Conservation (phyloP, 2,888 invertebrate genomes). For the Ligdia adustata region DNA sequence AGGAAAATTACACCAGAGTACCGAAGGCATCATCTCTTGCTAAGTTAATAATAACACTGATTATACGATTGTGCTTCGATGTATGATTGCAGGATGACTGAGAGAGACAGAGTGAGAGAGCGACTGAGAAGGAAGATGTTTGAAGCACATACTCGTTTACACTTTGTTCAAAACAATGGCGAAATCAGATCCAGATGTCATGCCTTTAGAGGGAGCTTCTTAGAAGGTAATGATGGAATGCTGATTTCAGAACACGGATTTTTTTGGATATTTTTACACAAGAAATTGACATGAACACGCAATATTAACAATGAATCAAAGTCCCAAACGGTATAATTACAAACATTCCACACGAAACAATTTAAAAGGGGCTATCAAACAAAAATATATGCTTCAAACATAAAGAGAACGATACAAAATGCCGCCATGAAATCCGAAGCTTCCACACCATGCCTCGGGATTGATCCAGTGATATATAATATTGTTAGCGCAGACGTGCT, state of each 20-base stretch:
- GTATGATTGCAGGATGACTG: slow-evolving; percentile 32
- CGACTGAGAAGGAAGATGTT: slow-evolving; percentile 29
- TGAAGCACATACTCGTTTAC: slow-evolving; percentile 28
- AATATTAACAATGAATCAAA: too few species aligned
- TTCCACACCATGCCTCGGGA: slow-evolving; percentile 34
- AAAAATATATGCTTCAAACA: slow-evolving; percentile 36
- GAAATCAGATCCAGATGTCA: too few species aligned
- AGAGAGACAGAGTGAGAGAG: slow-evolving; percentile 30
- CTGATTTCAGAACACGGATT: too few species aligned
- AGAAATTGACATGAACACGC: too few species aligned
- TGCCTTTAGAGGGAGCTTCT: too few species aligned
- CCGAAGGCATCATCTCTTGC: slow-evolving; percentile 18
- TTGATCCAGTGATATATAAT: slow-evolving; percentile 16
- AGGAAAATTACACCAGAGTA: too few species aligned
- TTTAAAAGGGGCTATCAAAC: too few species aligned
- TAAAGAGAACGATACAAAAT: slow-evolving; percentile 21
- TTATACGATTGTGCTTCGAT: slow-evolving; percentile 21
- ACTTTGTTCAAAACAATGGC: too few species aligned
- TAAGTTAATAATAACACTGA: slow-evolving; percentile 17
- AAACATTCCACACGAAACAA: too few species aligned
- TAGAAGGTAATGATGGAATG: too few species aligned
- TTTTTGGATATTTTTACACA: too few species aligned
- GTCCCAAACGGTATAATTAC: too few species aligned
- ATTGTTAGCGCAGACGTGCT: slow-evolving; percentile 34
- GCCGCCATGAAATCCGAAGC: slow-evolving; percentile 27